Evolutionary conservation across 2,113 vertebrate genomes (phyloP).

Genomic region (Barbus barbus): DNA sequence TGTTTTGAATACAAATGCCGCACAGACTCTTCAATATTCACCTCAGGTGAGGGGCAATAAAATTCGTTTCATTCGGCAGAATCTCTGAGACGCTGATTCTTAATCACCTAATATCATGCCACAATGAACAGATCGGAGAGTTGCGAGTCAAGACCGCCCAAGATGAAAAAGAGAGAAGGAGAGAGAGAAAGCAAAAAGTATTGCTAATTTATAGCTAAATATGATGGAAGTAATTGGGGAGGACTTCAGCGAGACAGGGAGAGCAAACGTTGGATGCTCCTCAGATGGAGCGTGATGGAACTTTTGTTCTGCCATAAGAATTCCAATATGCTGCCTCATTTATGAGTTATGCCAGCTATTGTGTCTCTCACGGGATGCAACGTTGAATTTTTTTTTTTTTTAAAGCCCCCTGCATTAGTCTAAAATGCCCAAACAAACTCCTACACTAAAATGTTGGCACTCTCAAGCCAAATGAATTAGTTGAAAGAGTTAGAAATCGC

Average conservation of each 20-base stretch:
- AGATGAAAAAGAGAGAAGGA: constrained; percentile 58
- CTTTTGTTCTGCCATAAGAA: neutral
- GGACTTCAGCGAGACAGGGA: neutral
- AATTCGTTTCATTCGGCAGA: constrained; percentile 35
- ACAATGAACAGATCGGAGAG: constrained; percentile 71
- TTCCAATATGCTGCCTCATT: neutral
- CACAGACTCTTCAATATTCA: constrained; percentile 49
- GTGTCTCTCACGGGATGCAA: neutral
- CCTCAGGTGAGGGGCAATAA: constrained; percentile 53
- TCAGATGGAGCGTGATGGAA: neutral
- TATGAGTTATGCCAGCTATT: neutral
- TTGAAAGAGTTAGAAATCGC: constrained; percentile 23
- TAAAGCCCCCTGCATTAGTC: neutral
- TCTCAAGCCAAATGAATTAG: constrained; percentile 13
- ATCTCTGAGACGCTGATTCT: constrained; percentile 69
- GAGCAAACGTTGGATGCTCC: constrained; percentile 5
- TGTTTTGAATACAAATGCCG: constrained; percentile 64
- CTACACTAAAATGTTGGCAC: neutral
- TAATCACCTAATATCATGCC: constrained; percentile 77
- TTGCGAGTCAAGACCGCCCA: constrained; percentile 56
- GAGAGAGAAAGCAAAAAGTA: constrained; percentile 32
- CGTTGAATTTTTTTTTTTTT: no score
- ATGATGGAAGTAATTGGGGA: constrained; percentile 22
- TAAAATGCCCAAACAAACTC: constrained; percentile 31
- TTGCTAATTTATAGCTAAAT: constrained; percentile 7